phyloP scores from a whole-genome alignment of 1,140 invertebrate species.

The Lineus longissimus region DNA sequence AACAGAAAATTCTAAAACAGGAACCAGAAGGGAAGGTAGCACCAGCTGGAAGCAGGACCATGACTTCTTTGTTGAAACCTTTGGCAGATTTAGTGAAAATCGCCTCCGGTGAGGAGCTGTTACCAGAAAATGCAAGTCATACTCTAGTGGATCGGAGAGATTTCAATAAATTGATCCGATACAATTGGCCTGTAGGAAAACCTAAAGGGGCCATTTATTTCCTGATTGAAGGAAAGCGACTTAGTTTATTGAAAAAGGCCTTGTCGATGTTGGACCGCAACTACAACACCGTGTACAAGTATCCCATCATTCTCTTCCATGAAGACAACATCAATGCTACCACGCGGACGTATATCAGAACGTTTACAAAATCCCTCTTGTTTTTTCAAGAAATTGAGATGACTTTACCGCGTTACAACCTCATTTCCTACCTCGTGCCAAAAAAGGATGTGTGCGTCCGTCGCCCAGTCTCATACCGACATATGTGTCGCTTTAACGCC shows the following conservation, averaged over 20 bases:
- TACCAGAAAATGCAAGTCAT: no score
- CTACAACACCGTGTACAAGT: not conserved
- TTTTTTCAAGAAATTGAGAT: not conserved
- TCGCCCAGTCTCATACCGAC: not conserved
- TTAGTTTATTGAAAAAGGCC: not conserved
- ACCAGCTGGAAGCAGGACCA: no score
- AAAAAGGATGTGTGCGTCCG: not conserved
- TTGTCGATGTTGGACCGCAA: not conserved
- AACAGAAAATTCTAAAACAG: no score
- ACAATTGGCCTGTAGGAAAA: not conserved
- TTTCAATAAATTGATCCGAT: no score
- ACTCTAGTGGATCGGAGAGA: no score
- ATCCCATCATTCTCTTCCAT: conserved; percentile 3
- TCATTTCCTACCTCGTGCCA: not conserved
- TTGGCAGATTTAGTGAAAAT: no score
- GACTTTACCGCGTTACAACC: not conserved
- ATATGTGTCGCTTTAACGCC: not conserved
- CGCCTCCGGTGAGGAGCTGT: no score
- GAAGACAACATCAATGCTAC: not conserved
- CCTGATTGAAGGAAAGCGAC: not conserved
- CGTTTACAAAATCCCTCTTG: not conserved
- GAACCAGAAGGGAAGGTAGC: no score
- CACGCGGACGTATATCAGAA: not conserved
- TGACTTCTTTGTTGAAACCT: no score
- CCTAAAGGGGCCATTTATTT: not conserved